These are phyloP conservation scores for Chionodraco myersi DNA, from an alignment of 2,113 vertebrate genomes.

Conservation along the genomic window DNA sequence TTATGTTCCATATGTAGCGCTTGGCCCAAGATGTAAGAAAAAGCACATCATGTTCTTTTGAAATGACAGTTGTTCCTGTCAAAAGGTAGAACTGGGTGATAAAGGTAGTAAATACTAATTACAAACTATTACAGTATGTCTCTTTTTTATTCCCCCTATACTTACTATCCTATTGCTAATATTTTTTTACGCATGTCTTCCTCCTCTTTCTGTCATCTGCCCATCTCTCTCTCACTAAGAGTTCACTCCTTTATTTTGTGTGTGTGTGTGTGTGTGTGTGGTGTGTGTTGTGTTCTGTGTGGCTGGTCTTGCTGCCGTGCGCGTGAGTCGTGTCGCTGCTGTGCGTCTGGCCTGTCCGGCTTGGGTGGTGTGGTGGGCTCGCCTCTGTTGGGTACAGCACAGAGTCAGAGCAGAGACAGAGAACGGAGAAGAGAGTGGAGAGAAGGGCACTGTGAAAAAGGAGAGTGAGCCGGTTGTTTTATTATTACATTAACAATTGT, in stretches of 20 bases:
- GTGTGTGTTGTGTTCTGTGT: no score
- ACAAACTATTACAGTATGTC: neutral
- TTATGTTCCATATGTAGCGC: neutral
- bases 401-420: slow-evolving; percentile 51
- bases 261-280: slow-evolving; percentile 15
- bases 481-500: slow-evolving; percentile 58
- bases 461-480: slow-evolving; percentile 31
- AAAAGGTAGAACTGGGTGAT: neutral
- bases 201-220: neutral
- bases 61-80: neutral
- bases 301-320: no score
- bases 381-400: no score
- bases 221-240: slow-evolving; percentile 22
- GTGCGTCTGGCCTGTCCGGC: no score
- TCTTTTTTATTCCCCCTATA: no score
- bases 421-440: slow-evolving; percentile 17
- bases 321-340: no score
- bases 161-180: neutral
- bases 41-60: neutral
- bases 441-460: slow-evolving; percentile 19
- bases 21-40: neutral
- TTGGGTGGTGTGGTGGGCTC: no score
- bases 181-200: neutral
- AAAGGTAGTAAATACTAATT: slow-evolving; percentile 6
- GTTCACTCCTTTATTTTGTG: slow-evolving; percentile 28